Base-by-base conservation (phyloP, 2,797 vertebrate genomes). In the Babyrousa celebensis region DNA sequence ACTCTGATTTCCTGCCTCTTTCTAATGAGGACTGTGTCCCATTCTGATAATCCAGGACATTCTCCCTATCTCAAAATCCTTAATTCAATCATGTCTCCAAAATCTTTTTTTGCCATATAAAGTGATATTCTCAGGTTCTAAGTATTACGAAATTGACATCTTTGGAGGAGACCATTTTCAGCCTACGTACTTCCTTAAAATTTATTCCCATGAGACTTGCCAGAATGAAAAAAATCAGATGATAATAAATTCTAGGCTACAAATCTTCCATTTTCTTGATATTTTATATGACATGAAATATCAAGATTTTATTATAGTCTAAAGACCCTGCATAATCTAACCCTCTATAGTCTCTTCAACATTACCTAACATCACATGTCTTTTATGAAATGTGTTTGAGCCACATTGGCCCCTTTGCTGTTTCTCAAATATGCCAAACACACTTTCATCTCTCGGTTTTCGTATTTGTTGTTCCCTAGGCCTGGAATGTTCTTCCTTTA, bases 201-300 rank as follows among this genome's bases (percentile, higher is more conserved):
- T 67, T 25, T 36, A 5, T 67, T 88, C 20, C 72, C 29, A 5
- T 70, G 54, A 92, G 40, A 90, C 80, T 4, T 63, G 1, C 4
- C 16, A 63, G 23, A 80, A 72, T 72, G 18, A 84, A 68, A 72
- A 87, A 72, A 25, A 10, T 17, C 5, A 18, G 16, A 27, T 15
- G 12, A 56, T 56, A 43, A 27, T 52, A 21, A 75, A 15, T 68
- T 7, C 2, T 62, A 74, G 56, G 14, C 23, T 95, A 63, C 20
- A 80, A 48, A 85, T 90, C 67, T 80, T 77, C 40, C 43, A 43
- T 62, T 56, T 75, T 17, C 20, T 85, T 79, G 20, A 36, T 29
- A 75, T 72, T 78, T 88, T 71, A 32, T 12, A 79, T 6, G 74
- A n/a, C 20, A 52, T 16, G 36, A 95, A 96, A 87, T 43, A 29